phyloP scores from a whole-genome alignment of 2,113 vertebrate species.

The Laticauda laticaudata region DNA sequence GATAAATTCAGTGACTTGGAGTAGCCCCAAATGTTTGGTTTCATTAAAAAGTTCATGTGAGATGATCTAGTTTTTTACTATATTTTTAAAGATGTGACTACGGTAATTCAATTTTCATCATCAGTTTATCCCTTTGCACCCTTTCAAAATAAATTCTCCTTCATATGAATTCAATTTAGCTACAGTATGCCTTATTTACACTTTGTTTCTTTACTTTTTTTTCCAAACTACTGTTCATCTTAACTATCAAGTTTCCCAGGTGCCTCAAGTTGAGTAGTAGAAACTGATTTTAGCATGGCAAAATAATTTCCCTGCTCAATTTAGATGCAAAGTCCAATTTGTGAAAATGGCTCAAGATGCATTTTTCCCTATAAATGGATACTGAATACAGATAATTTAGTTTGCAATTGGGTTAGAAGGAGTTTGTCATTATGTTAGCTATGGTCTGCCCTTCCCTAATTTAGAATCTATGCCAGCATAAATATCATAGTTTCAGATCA shows the following conservation, averaged over 20 bases:
- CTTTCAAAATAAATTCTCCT: constrained; percentile 72
- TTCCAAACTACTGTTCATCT: constrained; percentile 70
- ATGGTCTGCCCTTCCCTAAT: not conserved
- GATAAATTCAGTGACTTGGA: constrained; percentile 33
- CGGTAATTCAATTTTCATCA: constrained; percentile 77
- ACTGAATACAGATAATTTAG: not conserved
- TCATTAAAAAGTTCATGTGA: constrained; percentile 65
- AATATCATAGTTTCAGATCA: constrained; percentile 66
- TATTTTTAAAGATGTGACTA: constrained; percentile 69
- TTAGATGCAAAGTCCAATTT: constrained; percentile 69
- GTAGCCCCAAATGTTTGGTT: constrained; percentile 54
- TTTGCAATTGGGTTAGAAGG: constrained; percentile 6
- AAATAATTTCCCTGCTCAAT: constrained; percentile 70
- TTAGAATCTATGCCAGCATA: not conserved
- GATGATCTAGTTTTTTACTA: constrained; percentile 69
- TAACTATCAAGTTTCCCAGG: constrained; percentile 76
- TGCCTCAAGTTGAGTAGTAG: constrained; percentile 76
- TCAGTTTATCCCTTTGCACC: constrained; percentile 65
- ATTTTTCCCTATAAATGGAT: constrained; percentile 14
- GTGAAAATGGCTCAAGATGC: constrained; percentile 64
- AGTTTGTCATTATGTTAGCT: not conserved
- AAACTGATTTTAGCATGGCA: constrained; percentile 79
- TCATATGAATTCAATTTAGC: constrained; percentile 79
- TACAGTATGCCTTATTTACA: constrained; percentile 83
- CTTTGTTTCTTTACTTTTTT: constrained; percentile 54